A percentile compares a stretch with the other conserved stretches of the same genome.
These are phyloP conservation scores for Drepana arcuata DNA, from an alignment of 1,140 invertebrate species.

Conservation along the genomic window DNA sequence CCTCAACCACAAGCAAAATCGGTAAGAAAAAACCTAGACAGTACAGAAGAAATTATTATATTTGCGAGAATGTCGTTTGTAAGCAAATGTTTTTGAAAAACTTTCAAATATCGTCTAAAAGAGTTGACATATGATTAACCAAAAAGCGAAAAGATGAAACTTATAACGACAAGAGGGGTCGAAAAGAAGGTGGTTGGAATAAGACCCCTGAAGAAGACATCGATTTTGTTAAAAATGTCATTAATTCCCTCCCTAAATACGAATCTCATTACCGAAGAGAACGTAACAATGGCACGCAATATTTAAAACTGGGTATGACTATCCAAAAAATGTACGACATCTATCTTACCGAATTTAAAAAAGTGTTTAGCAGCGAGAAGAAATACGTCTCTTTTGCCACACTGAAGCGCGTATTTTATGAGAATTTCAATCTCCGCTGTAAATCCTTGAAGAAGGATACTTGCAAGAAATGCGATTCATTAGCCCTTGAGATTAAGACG, in stretches of 20 bases:
- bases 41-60: conserved; percentile 7
- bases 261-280: conserved; percentile 14
- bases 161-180: conserved; percentile 9
- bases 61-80: conserved; percentile 4
- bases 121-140: conserved; percentile 9
- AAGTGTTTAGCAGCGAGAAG: conserved; percentile 1
- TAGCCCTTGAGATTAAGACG: conserved; percentile 1
- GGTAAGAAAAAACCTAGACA: conserved; percentile 9
- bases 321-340: conserved; percentile 10
- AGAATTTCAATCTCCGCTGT: conserved; percentile 11
- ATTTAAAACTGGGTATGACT: conserved; percentile 14
- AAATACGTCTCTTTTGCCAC: conserved; percentile 3
- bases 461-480: conserved; percentile 8
- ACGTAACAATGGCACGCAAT: conserved; percentile 3
- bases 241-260: conserved; percentile 10
- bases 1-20: conserved; percentile 3
- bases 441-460: conserved; percentile 16
- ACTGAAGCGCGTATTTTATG: conserved; percentile 11
- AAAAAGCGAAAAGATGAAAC: conserved; percentile 6
- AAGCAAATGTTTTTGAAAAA: conserved; percentile 6
- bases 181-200: conserved; percentile 14
- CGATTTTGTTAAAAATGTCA: conserved; percentile 7
- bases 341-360: conserved; percentile 1
- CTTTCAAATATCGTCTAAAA: conserved; percentile 15
- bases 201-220: conserved; percentile 8